A percentile compares a stretch with the other conserved stretches of the same genome.
phyloP scores from a whole-genome alignment of 2,888 invertebrate species.

The Dasypogon diadema region DNA sequence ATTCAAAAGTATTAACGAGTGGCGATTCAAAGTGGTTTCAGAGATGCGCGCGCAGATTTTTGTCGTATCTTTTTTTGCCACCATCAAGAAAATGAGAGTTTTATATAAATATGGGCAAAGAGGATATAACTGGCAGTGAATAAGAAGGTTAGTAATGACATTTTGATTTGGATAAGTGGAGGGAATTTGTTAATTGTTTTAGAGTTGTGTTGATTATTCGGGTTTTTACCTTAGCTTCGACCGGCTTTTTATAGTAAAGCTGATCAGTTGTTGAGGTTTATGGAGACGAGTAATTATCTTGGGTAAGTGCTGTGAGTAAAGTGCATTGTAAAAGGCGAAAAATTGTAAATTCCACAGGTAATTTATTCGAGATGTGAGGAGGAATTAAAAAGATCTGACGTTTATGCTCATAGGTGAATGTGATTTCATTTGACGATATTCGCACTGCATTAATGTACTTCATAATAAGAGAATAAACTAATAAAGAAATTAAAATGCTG shows the following conservation, averaged over 20 bases:
- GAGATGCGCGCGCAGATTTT: slow-evolving; percentile 15
- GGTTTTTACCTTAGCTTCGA: background rate
- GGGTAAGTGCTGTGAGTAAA: slow-evolving; percentile 10
- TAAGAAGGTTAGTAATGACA: slow-evolving; percentile 42
- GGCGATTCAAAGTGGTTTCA: slow-evolving; percentile 41
- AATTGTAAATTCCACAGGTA: slow-evolving; percentile 30
- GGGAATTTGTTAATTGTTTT: slow-evolving; percentile 46
- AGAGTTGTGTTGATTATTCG: slow-evolving; percentile 39
- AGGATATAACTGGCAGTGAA: background rate
- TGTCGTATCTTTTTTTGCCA: slow-evolving; percentile 1
- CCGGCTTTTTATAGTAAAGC: background rate
- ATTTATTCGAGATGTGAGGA: slow-evolving; percentile 3
- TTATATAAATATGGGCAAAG: slow-evolving; percentile 18
- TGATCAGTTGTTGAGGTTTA: background rate
- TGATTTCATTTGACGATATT: no score
- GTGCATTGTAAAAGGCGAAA: slow-evolving; percentile 30
- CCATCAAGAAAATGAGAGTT: slow-evolving; percentile 26
- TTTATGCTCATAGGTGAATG: no score
- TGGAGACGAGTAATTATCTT: slow-evolving; percentile 21
- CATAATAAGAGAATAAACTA: no score
- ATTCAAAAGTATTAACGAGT: slow-evolving; percentile 44
- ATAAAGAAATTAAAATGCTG: no score
- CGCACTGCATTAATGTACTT: no score
- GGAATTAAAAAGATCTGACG: background rate
- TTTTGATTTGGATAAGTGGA: slow-evolving; percentile 47